phyloP scores from a whole-genome alignment of 2,888 invertebrate species.

The Agonopterix heracliana region DNA sequence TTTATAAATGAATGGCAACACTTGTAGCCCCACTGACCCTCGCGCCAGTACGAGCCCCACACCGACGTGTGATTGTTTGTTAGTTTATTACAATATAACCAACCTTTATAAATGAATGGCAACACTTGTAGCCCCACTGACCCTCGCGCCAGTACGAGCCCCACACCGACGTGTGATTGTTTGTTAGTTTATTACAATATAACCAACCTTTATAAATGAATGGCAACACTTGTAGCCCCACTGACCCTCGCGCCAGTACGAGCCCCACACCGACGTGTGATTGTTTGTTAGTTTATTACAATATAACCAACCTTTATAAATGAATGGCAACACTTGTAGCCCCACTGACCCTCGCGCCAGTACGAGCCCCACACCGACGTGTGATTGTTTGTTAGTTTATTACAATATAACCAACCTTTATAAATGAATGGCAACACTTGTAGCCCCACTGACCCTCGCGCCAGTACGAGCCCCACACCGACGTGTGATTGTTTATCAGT shows the following conservation, averaged over 20 bases:
- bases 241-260: conserved; percentile 92
- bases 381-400: too few species aligned
- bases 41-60: conserved; percentile 96
- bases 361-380: too few species aligned
- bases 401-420: too few species aligned
- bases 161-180: conserved; percentile 97
- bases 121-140: conserved; percentile 97
- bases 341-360: too few species aligned
- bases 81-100: background rate
- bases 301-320: too few species aligned
- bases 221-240: conserved; percentile 99
- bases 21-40: conserved; percentile 96
- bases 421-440: too few species aligned
- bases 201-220: conserved; percentile 84
- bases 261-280: conserved; percentile 97
- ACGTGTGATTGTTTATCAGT: conserved; percentile 92
- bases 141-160: conserved; percentile 97
- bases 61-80: conserved; percentile 73
- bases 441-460: too few species aligned
- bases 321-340: too few species aligned
- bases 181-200: conserved; percentile 55
- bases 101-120: conserved; percentile 91
- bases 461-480: conserved; percentile 98
- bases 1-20: too few species aligned
- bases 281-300: too few species aligned